Evolutionary conservation across 2,888 invertebrate species (phyloP).

Genomic region (Periphyllus acericola): DNA sequence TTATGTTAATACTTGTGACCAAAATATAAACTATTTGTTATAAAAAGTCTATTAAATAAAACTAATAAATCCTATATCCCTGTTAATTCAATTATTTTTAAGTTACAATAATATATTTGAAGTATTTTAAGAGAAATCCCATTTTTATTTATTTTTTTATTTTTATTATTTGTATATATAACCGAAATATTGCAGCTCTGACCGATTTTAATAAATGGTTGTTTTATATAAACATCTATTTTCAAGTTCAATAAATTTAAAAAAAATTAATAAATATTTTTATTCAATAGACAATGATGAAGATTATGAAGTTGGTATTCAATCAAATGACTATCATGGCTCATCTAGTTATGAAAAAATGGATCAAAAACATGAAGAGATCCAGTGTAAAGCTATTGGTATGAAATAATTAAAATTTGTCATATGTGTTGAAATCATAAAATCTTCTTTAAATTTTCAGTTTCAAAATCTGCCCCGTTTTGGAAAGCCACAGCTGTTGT

Average conservation of each 20-base stretch:
- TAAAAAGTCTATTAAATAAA: constrained; percentile 35
- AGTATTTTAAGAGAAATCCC: constrained; percentile 38
- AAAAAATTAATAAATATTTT: background rate
- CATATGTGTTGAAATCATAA: background rate
- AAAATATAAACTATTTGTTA: constrained; percentile 48
- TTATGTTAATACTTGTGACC: constrained; percentile 62
- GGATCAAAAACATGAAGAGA: constrained; percentile 59
- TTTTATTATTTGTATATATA: constrained; percentile 28
- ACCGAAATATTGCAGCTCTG: constrained; percentile 58
- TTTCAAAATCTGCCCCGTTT: constrained; percentile 65
- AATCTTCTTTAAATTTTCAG: constrained; percentile 62
- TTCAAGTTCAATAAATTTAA: background rate
- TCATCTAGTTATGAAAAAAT: constrained; percentile 58
- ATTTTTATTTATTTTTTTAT: constrained; percentile 1
- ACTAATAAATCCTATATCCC: background rate
- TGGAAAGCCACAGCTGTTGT: constrained; percentile 66
- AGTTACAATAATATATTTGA: constrained; percentile 46
- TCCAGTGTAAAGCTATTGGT: constrained; percentile 57
- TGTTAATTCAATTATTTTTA: constrained; percentile 51
- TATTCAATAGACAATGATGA: constrained; percentile 59
- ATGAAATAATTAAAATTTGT: background rate
- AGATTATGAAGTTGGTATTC: constrained; percentile 57
- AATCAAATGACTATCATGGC: constrained; percentile 57
- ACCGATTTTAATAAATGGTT: constrained; percentile 60
- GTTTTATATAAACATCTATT: constrained; percentile 39